A percentile compares a stretch with the other conserved stretches of the same genome.
Evolutionary conservation across 2,113 vertebrate species (phyloP).

Genomic region (Trogon surrucura): DNA sequence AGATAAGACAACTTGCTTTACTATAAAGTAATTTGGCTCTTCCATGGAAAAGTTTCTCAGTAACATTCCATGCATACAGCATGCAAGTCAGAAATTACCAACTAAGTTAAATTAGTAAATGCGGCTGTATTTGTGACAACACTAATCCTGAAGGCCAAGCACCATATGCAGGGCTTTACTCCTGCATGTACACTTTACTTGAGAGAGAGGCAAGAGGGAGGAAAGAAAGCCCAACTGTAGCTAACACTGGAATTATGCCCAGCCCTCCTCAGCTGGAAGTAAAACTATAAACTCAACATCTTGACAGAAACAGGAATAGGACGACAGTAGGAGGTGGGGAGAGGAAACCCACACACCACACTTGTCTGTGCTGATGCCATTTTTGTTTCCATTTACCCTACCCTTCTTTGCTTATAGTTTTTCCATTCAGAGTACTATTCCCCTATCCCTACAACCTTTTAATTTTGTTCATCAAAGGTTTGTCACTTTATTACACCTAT

Average conservation of each 20-base stretch:
- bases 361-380: neutral
- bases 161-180: neutral
- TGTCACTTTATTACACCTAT: neutral
- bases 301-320: constrained; percentile 4
- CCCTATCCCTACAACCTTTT: neutral
- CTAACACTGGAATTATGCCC: neutral
- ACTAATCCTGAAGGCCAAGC: neutral
- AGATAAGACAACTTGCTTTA: neutral
- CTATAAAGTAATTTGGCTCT: neutral
- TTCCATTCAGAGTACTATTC: neutral
- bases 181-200: neutral
- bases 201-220: neutral
- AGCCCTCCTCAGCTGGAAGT: neutral
- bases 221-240: neutral
- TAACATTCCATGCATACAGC: neutral
- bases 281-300: neutral
- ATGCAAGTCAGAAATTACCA: neutral
- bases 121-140: neutral
- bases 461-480: neutral
- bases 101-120: neutral
- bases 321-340: neutral
- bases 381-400: neutral
- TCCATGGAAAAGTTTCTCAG: neutral
- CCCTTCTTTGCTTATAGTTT: neutral
- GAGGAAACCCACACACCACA: neutral